phyloP scores from a whole-genome alignment of 2,888 invertebrate genomes.

The Philereme transversata region DNA sequence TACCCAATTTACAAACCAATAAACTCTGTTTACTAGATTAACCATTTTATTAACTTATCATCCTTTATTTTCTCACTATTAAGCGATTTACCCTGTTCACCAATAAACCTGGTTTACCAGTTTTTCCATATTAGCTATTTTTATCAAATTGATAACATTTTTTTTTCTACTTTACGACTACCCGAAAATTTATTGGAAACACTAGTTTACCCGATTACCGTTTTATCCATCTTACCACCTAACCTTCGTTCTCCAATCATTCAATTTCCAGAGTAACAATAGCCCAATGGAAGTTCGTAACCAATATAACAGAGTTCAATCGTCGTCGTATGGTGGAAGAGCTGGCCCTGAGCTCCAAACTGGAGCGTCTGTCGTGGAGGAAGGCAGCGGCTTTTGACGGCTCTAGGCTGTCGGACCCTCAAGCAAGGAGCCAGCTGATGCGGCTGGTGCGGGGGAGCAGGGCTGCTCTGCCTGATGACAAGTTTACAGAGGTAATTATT shows the following conservation, averaged over 20 bases:
- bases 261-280: conserved; percentile 81
- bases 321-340: conserved; percentile 89
- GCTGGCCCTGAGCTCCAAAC: conserved; percentile 87
- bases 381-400: conserved; percentile 88
- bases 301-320: conserved; percentile 89
- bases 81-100: too few relatives aligned
- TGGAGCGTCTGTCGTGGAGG: conserved; percentile 89
- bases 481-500: conserved; percentile 86
- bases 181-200: too few relatives aligned
- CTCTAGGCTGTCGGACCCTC: conserved; percentile 86
- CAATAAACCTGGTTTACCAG: too few relatives aligned
- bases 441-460: conserved; percentile 88
- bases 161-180: too few relatives aligned
- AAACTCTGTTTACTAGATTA: too few relatives aligned
- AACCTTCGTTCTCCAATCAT: background rate
- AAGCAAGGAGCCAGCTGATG: conserved; percentile 87
- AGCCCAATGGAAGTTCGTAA: conserved; percentile 90
- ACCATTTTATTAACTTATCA: too few relatives aligned
- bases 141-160: too few relatives aligned
- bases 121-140: too few relatives aligned
- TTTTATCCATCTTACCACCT: background rate
- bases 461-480: conserved; percentile 89
- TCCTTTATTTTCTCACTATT: too few relatives aligned
- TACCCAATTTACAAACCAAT: too few relatives aligned
- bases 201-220: too few relatives aligned